phyloP scores from a whole-genome alignment of 23 tunicate genomes.

The Halocynthia roretzi region DNA sequence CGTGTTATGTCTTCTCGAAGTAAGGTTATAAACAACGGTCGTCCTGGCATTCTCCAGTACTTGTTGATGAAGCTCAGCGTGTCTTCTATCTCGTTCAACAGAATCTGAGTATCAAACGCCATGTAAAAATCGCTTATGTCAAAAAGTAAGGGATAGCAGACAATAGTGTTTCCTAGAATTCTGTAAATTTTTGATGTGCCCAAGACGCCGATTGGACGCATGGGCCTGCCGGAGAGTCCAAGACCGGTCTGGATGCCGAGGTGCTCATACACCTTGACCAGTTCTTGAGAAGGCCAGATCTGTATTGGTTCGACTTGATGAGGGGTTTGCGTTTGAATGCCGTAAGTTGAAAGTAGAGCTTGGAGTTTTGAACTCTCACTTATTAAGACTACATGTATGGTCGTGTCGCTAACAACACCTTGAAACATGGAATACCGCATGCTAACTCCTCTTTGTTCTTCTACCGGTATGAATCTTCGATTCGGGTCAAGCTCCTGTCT shows the following conservation, averaged over 20 bases:
- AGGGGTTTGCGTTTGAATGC: conserved; percentile 70
- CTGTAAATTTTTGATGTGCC: conserved; percentile 86
- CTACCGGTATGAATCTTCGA: conserved; percentile 45
- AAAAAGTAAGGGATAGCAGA: conserved; percentile 88
- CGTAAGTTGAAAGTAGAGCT: conserved; percentile 69
- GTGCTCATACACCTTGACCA: conserved; percentile 67
- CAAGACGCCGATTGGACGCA: conserved; percentile 81
- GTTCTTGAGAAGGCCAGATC: conserved; percentile 93
- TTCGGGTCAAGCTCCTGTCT: conserved; percentile 72
- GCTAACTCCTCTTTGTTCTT: conserved; percentile 58
- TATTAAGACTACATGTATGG: conserved; percentile 73
- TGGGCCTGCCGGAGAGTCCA: conserved; percentile 91
- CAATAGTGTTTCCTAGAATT: conserved; percentile 78
- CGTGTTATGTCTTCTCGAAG: conserved; percentile 77
- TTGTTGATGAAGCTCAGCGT: conserved; percentile 68
- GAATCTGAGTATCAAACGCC: conserved; percentile 88
- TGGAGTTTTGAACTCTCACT: conserved; percentile 75
- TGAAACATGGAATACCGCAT: conserved; percentile 83
- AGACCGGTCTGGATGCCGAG: conserved; percentile 53
- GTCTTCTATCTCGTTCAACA: conserved; percentile 69
- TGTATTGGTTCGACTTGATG: conserved; percentile 87
- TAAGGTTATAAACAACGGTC: conserved; percentile 77
- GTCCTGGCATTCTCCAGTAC: conserved; percentile 69
- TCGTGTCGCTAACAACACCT: conserved; percentile 58
- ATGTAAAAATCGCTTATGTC: conserved; percentile 95